Evolutionary conservation across 2,113 vertebrate species (phyloP).

Genomic region (Chaetops frenatus): DNA sequence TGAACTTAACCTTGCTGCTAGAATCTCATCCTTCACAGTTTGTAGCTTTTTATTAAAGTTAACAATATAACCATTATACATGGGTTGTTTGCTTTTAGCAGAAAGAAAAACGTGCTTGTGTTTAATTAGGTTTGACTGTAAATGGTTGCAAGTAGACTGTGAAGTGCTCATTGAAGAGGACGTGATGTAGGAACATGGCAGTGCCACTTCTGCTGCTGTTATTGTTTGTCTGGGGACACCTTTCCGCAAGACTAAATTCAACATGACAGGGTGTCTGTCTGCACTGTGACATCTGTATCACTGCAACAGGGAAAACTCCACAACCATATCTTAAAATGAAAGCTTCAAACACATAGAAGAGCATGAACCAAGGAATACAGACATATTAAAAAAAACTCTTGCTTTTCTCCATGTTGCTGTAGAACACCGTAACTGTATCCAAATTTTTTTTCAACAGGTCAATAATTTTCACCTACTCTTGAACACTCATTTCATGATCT

Average conservation of each 20-base stretch:
- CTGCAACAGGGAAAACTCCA: neutral
- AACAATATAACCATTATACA: constrained; percentile 42
- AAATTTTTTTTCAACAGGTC: neutral
- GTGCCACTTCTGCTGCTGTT: constrained; percentile 20
- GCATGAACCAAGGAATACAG: neutral
- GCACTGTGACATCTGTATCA: constrained; percentile 47
- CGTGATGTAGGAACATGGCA: constrained; percentile 2
- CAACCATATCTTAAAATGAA: neutral
- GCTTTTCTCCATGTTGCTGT: neutral
- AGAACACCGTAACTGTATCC: neutral
- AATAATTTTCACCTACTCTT: neutral
- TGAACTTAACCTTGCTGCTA: constrained; percentile 21
- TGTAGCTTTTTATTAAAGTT: constrained; percentile 48
- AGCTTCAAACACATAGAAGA: neutral
- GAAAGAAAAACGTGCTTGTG: constrained; percentile 17
- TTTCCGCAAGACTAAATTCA: constrained; percentile 53
- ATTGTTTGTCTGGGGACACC: constrained; percentile 57
- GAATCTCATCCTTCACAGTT: constrained; percentile 52
- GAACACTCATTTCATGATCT: neutral
- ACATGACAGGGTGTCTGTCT: constrained; percentile 29
- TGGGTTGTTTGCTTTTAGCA: constrained; percentile 43
- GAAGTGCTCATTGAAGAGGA: constrained; percentile 34
- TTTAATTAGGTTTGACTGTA: constrained; percentile 62
- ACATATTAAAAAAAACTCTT: neutral
- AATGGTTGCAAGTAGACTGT: constrained; percentile 47